Conservation (phyloP, 1,140 invertebrate genomes). For the Drosophila bocqueti region DNA sequence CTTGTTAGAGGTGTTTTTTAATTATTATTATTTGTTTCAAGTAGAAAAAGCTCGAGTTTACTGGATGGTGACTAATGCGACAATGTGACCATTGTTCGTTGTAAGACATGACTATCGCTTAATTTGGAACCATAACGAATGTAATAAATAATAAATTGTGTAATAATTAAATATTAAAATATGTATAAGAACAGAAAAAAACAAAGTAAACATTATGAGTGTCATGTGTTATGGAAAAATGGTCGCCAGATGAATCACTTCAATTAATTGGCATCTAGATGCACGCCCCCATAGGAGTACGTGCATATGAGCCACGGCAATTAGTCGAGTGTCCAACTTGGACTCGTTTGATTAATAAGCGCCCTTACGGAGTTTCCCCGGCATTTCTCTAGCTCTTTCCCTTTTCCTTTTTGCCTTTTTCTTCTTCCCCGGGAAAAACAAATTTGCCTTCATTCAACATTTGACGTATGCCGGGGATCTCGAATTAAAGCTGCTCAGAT, state of each 20-base stretch:
- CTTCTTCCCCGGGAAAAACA: slow-evolving; percentile 50
- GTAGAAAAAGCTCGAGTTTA: no score
- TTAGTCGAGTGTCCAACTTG: slow-evolving; percentile 35
- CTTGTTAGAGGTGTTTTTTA: neutral
- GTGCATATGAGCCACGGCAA: slow-evolving; percentile 34
- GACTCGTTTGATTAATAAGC: slow-evolving; percentile 64
- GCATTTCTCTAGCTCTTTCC: slow-evolving; percentile 17
- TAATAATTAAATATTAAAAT: neutral
- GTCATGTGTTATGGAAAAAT: slow-evolving; percentile 3
- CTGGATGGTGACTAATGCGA: no score
- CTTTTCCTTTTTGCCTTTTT: neutral
- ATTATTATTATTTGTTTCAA: neutral
- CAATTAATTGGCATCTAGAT: slow-evolving; percentile 30
- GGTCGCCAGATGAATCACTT: slow-evolving; percentile 29
- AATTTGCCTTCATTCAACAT: slow-evolving; percentile 76
- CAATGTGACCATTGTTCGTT: no score
- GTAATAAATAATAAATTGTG: neutral
- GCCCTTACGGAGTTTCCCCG: slow-evolving; percentile 36
- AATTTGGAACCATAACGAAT: no score
- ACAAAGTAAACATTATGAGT: neutral
- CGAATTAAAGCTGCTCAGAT: slow-evolving; percentile 77
- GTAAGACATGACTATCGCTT: no score
- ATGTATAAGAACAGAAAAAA: neutral
- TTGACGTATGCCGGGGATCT: slow-evolving; percentile 67
- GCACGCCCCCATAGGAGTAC: slow-evolving; percentile 2